Evolutionary conservation across 2,113 vertebrate genomes (phyloP).

Genomic region (Notothenia coriiceps): DNA sequence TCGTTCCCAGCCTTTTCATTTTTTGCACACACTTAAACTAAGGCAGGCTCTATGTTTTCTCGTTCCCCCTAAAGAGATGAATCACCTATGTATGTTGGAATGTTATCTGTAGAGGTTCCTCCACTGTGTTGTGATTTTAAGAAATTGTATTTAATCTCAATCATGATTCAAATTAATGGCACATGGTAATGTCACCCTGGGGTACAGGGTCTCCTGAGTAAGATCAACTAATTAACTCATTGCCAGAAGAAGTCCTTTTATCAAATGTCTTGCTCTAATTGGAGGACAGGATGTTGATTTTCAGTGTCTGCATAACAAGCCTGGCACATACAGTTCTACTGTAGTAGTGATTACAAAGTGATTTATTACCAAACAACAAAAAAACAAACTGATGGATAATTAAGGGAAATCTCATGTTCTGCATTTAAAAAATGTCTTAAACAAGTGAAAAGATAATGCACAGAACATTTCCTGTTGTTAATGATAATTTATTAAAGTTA

Average conservation of each 20-base stretch:
- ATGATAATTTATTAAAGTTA: neutral
- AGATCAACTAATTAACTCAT: slow-evolving; percentile 79
- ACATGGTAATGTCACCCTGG: slow-evolving; percentile 73
- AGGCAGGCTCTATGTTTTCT: slow-evolving; percentile 37
- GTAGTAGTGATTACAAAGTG: slow-evolving; percentile 31
- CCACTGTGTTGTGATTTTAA: slow-evolving; percentile 39
- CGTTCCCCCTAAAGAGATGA: slow-evolving; percentile 19
- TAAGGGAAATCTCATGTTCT: slow-evolving; percentile 12
- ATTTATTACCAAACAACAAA: slow-evolving; percentile 30
- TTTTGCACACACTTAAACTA: slow-evolving; percentile 47
- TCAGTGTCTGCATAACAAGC: slow-evolving; percentile 39
- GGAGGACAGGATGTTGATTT: slow-evolving; percentile 68
- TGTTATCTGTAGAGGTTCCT: slow-evolving; percentile 38
- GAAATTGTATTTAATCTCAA: slow-evolving; percentile 73
- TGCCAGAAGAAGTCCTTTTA: slow-evolving; percentile 75
- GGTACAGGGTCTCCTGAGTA: slow-evolving; percentile 73
- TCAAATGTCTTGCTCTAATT: slow-evolving; percentile 73
- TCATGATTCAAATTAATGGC: slow-evolving; percentile 73
- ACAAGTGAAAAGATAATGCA: neutral
- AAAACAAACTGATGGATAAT: slow-evolving; percentile 28
- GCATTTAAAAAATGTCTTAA: slow-evolving; percentile 4
- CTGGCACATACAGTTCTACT: slow-evolving; percentile 11
- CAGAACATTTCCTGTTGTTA: neutral
- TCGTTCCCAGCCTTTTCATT: slow-evolving; percentile 44
- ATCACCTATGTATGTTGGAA: neutral